Percentiles rank a stretch among this genome's conserved stretches.
phyloP scores from a whole-genome alignment of 2,113 vertebrate species.

The Cryptotis parvus region DNA sequence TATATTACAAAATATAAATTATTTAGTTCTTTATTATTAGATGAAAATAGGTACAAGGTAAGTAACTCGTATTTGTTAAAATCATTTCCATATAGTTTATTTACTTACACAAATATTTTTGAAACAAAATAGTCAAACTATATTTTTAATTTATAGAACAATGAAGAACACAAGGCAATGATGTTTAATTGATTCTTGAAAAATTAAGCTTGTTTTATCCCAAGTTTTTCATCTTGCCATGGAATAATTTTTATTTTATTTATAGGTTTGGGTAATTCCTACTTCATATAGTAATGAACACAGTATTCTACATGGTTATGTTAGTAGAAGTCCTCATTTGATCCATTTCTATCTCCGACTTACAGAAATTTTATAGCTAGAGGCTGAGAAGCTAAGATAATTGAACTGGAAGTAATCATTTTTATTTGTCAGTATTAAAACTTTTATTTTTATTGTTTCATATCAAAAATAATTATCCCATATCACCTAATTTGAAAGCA shows the following conservation, averaged over 20 bases:
- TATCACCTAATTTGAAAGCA: neutral
- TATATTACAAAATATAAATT: neutral
- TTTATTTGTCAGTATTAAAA: neutral
- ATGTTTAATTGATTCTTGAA: neutral
- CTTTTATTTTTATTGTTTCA: neutral
- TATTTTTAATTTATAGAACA: neutral
- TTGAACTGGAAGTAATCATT: neutral
- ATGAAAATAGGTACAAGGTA: neutral
- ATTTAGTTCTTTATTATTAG: neutral
- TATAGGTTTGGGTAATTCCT: neutral
- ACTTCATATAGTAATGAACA: neutral
- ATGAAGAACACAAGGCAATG: neutral
- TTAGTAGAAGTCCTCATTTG: neutral
- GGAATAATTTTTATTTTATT: neutral
- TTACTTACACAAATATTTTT: neutral
- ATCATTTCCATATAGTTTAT: neutral
- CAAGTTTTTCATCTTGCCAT: neutral
- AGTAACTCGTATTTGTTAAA: conserved; percentile 9
- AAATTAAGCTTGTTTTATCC: neutral
- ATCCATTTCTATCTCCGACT: neutral
- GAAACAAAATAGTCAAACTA: neutral
- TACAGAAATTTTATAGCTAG: neutral
- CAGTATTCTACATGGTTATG: neutral
- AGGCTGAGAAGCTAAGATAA: neutral
- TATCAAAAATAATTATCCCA: neutral